Evolutionary conservation across 1,140 invertebrate genomes (phyloP), one percentile per base, ranked within the genome.

Genomic region (Drosophila varians): DNA sequence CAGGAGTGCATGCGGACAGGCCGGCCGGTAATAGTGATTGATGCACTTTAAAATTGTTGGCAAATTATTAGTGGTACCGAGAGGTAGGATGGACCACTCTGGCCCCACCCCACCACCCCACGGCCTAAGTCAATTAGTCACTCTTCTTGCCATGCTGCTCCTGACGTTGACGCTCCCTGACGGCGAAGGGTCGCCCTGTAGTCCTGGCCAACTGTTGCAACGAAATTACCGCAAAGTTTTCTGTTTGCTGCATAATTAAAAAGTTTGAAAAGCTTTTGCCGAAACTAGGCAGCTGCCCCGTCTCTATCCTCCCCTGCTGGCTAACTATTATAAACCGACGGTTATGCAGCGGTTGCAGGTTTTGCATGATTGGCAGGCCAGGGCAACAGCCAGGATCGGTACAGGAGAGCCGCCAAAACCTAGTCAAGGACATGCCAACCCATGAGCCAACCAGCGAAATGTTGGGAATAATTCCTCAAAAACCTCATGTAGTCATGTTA

Each of bases 221-320:
- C 80, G 77, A 86, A 86, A 86, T 86, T 87, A 86, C 80, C 80
- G 61, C 80, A 86, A 86, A 86, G 76, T 87, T 86, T 86, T 86
- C 80, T 86, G 80, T 86, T 86, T 86, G 82, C 80, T 86, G 80
- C 80, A 86, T 86, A 86, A 86, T 86, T 86, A 86, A 86, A 86
- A 86, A 87, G 80, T 86, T 86, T 86, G 80, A 86, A 86, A 86
- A 87, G 80, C 80, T 86, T 86, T 86, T 80, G 80, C 80, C 72
- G 72, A 86, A 84, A 84, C 80, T 75, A 86, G 76, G 80, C 80
- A 84, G 79, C 80, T 60, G 51, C 45, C 43, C 34, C 16, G 6
- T 18, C 52, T 7, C 11, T 26, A 16, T 36, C 46, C 18, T 38
- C 21, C n/a, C 23, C 28, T 36, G 23, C 75, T 70, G 71, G 53